Evolutionary conservation across 2,888 invertebrate species (phyloP), one percentile per base, ranked within the genome.

Genomic region (Lissocephala sabroskyi): DNA sequence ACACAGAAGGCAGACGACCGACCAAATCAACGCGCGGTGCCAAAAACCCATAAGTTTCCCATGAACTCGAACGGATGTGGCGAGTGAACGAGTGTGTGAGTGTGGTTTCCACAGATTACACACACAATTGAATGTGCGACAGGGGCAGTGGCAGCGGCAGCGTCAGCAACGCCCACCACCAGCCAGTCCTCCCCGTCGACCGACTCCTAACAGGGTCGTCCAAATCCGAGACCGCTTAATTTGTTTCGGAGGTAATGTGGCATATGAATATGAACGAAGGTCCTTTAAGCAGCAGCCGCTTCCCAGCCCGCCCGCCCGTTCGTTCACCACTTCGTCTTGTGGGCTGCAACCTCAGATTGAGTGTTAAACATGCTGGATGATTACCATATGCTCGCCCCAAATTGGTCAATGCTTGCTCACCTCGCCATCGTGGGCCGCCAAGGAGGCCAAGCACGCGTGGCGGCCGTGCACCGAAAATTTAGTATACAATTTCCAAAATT

Each of bases 401-500:
- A 47, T 57, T 53, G 41, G 42, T 41, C 23, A 32, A 28, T 26
- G 30, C 36, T 29, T 18, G 37, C 16, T 14, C 6, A 11, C 35
- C 35, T 35, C 16, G 23, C 30, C n/a, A 19, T 37, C 19, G n/a
- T n/a, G n/a, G n/a, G n/a, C n/a, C n/a, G n/a, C n/a, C n/a, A n/a
- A n/a, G n/a, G n/a, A n/a, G n/a, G n/a, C n/a, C n/a, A n/a, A n/a
- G n/a, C n/a, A n/a, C n/a, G n/a, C n/a, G n/a, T n/a, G n/a, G n/a
- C 58, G 60, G 66, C 59, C 62, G 50, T 57, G 70, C 79, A 79
- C 81, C 78, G 68, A 67, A 74, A 81, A 82, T 82, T 82, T 81
- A 82, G 82, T 79, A 67, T 63, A 62, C 46, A 50, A 35, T 42
- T 43, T 50, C 41, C 14, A 52, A 35, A 65, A 82, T 83, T 83